These are phyloP conservation scores for Sus cebifrons DNA, from an alignment of 2,797 vertebrate genomes.

Conservation along the genomic window DNA sequence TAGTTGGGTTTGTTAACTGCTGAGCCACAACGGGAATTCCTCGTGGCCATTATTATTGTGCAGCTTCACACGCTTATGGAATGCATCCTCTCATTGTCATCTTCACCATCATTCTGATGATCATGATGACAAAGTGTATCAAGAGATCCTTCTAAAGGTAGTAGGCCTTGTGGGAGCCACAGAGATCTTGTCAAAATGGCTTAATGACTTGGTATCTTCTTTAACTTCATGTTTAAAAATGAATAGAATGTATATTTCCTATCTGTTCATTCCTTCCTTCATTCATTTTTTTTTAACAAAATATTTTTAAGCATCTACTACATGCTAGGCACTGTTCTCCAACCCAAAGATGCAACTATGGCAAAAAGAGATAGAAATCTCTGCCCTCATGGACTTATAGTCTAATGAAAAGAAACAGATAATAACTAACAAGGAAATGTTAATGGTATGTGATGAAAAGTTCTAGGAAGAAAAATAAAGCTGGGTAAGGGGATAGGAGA, in stretches of 20 bases:
- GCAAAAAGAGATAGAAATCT: constrained; percentile 33
- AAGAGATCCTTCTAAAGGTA: not conserved
- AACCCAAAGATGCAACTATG: not conserved
- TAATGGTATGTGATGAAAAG: not conserved
- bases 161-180: not conserved
- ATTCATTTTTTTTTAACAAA: not conserved
- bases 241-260: not conserved
- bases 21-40: no score
- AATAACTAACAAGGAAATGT: not conserved
- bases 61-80: not conserved
- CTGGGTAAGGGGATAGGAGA: not conserved
- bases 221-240: constrained; percentile 39
- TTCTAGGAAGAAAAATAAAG: constrained; percentile 23
- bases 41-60: not conserved
- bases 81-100: not conserved
- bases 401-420: constrained; percentile 23
- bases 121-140: not conserved
- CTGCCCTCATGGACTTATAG: not conserved
- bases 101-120: not conserved
- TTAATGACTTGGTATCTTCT: not conserved
- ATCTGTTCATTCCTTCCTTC: constrained; percentile 28
- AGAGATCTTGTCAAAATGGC: not conserved
- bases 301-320: not conserved
- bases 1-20: no score
- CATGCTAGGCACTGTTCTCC: not conserved